phyloP scores from a whole-genome alignment of 2,113 vertebrate species.

The Hippocampus barbouri region DNA sequence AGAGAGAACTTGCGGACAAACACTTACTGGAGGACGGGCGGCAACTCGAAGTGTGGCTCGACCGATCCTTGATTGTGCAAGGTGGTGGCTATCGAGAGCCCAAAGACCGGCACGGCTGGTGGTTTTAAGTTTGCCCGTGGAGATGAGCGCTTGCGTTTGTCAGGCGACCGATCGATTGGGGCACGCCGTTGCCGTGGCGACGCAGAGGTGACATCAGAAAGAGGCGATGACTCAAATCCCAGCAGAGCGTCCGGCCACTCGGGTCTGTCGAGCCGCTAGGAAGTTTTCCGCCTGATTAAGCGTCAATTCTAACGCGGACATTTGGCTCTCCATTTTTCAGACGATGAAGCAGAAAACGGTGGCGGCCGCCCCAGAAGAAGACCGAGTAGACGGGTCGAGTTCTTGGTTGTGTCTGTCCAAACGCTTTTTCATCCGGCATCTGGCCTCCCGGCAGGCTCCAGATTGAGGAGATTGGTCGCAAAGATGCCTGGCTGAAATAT shows the following conservation, averaged over 20 bases:
- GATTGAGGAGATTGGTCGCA: conserved; percentile 51
- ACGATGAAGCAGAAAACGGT: conserved; percentile 30
- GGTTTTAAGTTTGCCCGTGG: not conserved
- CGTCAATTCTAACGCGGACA: not conserved
- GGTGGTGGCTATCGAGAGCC: too few species aligned
- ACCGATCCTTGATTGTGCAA: too few species aligned
- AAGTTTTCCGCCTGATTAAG: not conserved
- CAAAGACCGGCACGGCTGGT: too few species aligned
- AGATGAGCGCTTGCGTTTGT: not conserved
- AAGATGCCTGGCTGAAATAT: conserved; percentile 57
- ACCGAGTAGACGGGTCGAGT: not conserved
- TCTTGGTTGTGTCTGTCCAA: not conserved
- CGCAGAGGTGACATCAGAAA: not conserved
- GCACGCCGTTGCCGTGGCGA: conserved; percentile 44
- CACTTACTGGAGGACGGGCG: not conserved
- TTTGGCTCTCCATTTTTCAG: conserved; percentile 5
- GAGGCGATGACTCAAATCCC: conserved; percentile 51
- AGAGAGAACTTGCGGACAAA: not conserved
- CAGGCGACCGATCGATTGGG: conserved; percentile 31
- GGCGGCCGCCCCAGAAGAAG: not conserved
- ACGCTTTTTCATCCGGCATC: conserved; percentile 9
- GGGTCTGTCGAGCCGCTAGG: conserved; percentile 21
- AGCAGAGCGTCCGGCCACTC: conserved; percentile 26
- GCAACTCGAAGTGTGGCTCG: too few species aligned
- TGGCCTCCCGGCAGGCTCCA: conserved; percentile 38